Evolutionary conservation across 2,113 vertebrate species (phyloP), one percentile per base, ranked within the genome.

Genomic region (Monarcha castaneiventris): DNA sequence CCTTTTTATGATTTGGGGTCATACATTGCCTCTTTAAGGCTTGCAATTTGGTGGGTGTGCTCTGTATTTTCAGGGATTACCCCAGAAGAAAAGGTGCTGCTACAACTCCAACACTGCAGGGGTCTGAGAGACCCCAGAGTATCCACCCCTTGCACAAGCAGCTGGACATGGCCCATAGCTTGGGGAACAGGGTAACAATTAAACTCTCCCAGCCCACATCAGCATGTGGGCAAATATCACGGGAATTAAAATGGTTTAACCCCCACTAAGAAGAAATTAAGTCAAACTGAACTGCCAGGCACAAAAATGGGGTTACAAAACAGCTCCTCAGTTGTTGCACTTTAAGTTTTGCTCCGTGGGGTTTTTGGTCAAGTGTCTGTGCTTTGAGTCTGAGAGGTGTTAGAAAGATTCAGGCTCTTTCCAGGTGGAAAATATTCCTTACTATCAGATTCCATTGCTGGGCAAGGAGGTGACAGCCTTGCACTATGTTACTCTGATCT

Each of bases 401-500:
- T 44, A 22, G 56, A 76, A 27, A 16, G 41, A 56, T 67, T 67
- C 8, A 32, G 2, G 9, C 16, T 21, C 17, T 73, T 85, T 39
- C 32, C 17, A 13, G 15, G 20, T 5, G 10, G 8, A 32, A 81
- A 63, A 81, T 17, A 25, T 11, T 62, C 43, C 16, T 23, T 30
- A 17, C 44, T 4, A 29, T 4, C 32, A n/a, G 49, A 35, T 56
- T 27, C 21, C 35, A 35, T 13, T 14, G 39, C 30, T 43, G 32
- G 30, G 10, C 29, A 39, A 72, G 54, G 2, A 6, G 8, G 30
- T 27, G 7, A 62, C 66, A 48, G 58, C 27, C 13, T 61, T 19
- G 33, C 25, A 2, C 1, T 6, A n/a, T 5, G 29, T n/a, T 43
- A 4, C 41, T 66, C 30, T 43, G 1, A 0, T 12, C n/a, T 54